phyloP scores from a whole-genome alignment of 2,113 vertebrate species.

The Bambusicola thoracicus region DNA sequence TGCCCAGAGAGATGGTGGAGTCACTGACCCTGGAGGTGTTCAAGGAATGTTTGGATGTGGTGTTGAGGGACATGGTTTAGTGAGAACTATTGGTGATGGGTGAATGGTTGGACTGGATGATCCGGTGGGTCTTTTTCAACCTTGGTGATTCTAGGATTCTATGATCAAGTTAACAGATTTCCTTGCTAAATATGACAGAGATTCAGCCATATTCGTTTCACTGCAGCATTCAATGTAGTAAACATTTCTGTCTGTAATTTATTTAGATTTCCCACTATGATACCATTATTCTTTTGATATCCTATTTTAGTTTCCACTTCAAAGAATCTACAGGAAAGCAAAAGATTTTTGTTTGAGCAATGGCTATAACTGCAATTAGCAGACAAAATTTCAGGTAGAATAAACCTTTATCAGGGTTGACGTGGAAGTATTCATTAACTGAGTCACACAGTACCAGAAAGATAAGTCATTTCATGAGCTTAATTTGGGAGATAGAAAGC shows the following conservation, averaged over 20 bases:
- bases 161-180: neutral
- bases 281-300: neutral
- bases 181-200: neutral
- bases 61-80: no score
- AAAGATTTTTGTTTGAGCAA: rapidly evolving
- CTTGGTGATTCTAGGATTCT: no score
- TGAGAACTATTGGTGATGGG: no score
- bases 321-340: neutral
- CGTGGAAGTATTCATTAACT: neutral
- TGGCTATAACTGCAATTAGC: neutral
- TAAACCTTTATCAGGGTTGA: neutral
- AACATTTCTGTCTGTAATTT: neutral
- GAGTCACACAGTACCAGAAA: neutral
- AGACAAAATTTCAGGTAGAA: neutral
- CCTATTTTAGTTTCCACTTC: neutral
- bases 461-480: neutral
- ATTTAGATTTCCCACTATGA: neutral
- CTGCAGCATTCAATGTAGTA: neutral
- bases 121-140: no score
- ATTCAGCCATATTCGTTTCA: neutral
- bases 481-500: neutral
- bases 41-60: no score
- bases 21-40: no score
- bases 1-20: no score
- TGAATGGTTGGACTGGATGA: no score